Base-by-base conservation (phyloP, 2,113 vertebrate species). In the Panthera leo region DNA sequence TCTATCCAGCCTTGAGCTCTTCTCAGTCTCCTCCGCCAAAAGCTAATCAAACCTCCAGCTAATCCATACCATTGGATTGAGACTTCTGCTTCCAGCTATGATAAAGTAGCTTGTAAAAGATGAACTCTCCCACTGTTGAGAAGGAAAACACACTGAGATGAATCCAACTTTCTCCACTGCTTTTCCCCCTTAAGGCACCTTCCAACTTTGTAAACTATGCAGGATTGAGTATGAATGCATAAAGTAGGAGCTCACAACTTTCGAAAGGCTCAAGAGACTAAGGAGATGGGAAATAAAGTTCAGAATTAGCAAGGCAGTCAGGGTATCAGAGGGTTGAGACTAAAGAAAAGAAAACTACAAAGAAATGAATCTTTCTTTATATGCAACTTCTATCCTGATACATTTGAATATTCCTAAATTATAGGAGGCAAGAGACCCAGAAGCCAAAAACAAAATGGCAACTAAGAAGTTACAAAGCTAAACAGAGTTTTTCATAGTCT, bases 31-130 rank as follows among this genome's bases (percentile, higher is more conserved):
- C 23, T 93, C 61, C 61, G 25, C 23, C 25, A 89, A 39, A 89
- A 91, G 25, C 36, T 94, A 76, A 91, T 93, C 80, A 94, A 55
- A 95, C 55, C 42, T 96, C 68, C 68, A 87, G 63, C 51, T 93
- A 95, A 58, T 89, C 36, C 42, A 92, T 16, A 55, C 48, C 63
- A 84, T 2, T 76, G 63, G 42, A 93, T 23, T 53, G 48, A 96
- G 55, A 75, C 34, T 92, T 86, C 53, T 82, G 76, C 87, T 94
- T 84, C 48, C 36, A 94, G 70, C 48, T 61, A 71, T 16, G 27
- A 53, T 65, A 92, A 97, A 95, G 73, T 31, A 87, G 7, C 58
- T 84, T 91, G 31, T 79, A 95, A 78, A 34, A 92, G 82, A 87
- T 42, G 91, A 58, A 71, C 45, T 63, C 55, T 93, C 71, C 73